Percentiles rank a stretch among this genome's conserved stretches.
phyloP scores from a whole-genome alignment of 2,888 invertebrate species.

The Tuta absoluta region DNA sequence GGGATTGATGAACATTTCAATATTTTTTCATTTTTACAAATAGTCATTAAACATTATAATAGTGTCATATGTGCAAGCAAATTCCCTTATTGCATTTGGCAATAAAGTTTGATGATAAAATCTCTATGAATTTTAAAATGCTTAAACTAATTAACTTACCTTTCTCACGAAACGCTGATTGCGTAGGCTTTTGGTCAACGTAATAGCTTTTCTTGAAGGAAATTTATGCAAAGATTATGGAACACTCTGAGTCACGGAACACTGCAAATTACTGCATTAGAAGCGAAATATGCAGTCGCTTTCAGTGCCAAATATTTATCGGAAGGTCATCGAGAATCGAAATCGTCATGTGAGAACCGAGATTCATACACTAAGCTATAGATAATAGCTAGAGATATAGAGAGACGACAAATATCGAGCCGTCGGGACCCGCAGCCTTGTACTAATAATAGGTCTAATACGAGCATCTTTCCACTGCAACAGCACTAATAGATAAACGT shows the following conservation, averaged over 20 bases:
- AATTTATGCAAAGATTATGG: neutral
- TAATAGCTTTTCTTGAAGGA: neutral
- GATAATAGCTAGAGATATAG: constrained; percentile 33
- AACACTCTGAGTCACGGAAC: constrained; percentile 10
- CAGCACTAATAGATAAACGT: constrained; percentile 53
- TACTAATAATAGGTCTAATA: constrained; percentile 72
- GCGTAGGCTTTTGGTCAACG: neutral
- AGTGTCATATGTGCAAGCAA: no score
- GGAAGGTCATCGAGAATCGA: constrained; percentile 33
- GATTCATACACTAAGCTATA: constrained; percentile 39
- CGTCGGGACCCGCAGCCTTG: constrained; percentile 73
- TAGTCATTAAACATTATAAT: no score
- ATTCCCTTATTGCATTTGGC: neutral
- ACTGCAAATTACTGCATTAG: constrained; percentile 11
- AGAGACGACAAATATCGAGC: constrained; percentile 45
- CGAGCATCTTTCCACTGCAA: constrained; percentile 64
- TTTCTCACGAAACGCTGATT: neutral
- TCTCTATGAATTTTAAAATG: constrained; percentile 4
- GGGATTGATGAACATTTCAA: no score
- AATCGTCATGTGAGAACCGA: constrained; percentile 32
- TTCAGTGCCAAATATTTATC: constrained; percentile 34
- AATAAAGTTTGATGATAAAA: neutral
- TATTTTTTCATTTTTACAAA: no score
- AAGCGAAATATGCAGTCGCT: constrained; percentile 8
- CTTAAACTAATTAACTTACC: neutral